phyloP scores from a whole-genome alignment of 1,140 invertebrate genomes.

The Chymomyza costata region DNA sequence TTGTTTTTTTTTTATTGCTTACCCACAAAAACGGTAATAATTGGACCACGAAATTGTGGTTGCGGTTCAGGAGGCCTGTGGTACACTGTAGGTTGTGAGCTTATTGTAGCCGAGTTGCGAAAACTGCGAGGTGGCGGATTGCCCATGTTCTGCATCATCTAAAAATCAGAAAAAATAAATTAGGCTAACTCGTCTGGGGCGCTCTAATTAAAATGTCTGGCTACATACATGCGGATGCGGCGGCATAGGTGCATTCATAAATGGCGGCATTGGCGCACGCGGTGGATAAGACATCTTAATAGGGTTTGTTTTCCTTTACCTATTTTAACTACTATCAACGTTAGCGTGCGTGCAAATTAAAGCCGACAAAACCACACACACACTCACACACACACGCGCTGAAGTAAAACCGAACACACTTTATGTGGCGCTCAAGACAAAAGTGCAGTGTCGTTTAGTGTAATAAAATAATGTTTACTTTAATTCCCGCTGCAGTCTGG shows the following conservation, averaged over 20 bases:
- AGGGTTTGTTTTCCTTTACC: conserved; percentile 11
- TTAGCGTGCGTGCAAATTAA: conserved; percentile 46
- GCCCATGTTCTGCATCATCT: conserved; percentile 77
- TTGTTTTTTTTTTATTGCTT: too few relatives aligned
- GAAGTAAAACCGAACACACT: conserved; percentile 17
- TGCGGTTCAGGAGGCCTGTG: conserved; percentile 60
- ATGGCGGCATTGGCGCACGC: conserved; percentile 78
- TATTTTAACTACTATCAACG: conserved; percentile 27
- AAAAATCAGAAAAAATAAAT: conserved; percentile 3
- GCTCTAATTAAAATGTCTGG: background rate
- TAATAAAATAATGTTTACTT: too few relatives aligned
- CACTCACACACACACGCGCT: conserved; percentile 11
- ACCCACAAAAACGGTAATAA: conserved; percentile 97
- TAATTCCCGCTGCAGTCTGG: too few relatives aligned
- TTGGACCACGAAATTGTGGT: conserved; percentile 81
- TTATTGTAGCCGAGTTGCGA: conserved; percentile 74
- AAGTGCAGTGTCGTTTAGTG: too few relatives aligned
- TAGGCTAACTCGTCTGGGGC: background rate
- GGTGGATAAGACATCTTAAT: conserved; percentile 69
- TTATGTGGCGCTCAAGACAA: too few relatives aligned
- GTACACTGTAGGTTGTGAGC: conserved; percentile 72
- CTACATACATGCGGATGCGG: conserved; percentile 75
- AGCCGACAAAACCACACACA: conserved; percentile 40
- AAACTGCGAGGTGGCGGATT: conserved; percentile 73
- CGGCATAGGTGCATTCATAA: conserved; percentile 77